Conservation (phyloP, 2,113 vertebrate genomes). For the Pseudonaja textilis region DNA sequence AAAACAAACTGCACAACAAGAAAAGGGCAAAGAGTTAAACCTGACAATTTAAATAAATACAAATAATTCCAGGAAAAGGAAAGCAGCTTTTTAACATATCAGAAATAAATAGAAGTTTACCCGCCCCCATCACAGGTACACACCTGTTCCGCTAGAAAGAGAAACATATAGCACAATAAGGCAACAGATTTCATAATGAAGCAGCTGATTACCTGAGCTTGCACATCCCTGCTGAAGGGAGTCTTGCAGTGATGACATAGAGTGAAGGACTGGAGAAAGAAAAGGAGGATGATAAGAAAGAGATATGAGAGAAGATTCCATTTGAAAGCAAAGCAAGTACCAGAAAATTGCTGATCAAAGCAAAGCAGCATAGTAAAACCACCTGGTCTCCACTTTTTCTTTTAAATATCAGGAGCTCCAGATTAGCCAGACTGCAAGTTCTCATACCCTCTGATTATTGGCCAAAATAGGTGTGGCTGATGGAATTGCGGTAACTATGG, state of each 20-base stretch:
- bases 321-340: not conserved
- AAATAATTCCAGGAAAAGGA: not conserved
- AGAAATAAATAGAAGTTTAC: slow-evolving; percentile 33
- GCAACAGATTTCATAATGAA: slow-evolving; percentile 46
- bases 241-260: slow-evolving; percentile 77
- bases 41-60: slow-evolving; percentile 21
- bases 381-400: not conserved
- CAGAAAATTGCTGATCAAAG: not conserved
- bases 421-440: not conserved
- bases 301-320: slow-evolving; percentile 41
- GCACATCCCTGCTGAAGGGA: slow-evolving; percentile 78
- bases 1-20: slow-evolving; percentile 32
- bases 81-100: slow-evolving; percentile 29
- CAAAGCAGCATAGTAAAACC: not conserved
- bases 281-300: slow-evolving; percentile 62
- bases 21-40: slow-evolving; percentile 47
- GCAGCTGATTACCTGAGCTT: slow-evolving; percentile 77
- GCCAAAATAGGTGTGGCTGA: not conserved
- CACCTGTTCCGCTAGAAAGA: slow-evolving; percentile 3
- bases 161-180: slow-evolving; percentile 35
- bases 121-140: not conserved
- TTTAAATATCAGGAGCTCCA: not conserved
- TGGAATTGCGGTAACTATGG: not conserved
- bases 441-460: not conserved
- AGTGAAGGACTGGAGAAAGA: slow-evolving; percentile 74